Base-by-base conservation (phyloP, 1,140 invertebrate species). In the Heliconius hermathena region DNA sequence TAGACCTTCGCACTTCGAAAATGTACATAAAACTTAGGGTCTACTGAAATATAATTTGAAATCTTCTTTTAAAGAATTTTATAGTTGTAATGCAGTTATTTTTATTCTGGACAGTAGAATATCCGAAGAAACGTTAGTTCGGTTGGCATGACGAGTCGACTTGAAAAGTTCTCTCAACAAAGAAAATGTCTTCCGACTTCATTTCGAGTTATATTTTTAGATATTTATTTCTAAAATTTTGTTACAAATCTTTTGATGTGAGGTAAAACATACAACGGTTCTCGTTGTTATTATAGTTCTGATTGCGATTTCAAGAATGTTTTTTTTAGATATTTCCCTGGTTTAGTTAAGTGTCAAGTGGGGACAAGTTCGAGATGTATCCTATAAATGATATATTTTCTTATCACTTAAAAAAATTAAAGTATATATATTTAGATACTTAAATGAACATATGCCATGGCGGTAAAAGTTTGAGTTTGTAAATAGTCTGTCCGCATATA, bases 111-210 rank as follows among this genome's bases (percentile, higher is more conserved):
- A 66, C 60, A 66, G 60, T 66, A 66, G 26, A 16, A 66, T 29
- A 66, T 16, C 2, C 60, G 60, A 60, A n/a, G n/a, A 60, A 11
- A 60, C 26, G 22, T 66, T 66, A 22, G 8, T 66, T 29, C 60
- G 60, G 60, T 66, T 66, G 60, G 60, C 60, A 66, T 66, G 60
- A 66, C 60, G 60, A 66, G 60, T 66, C 60, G 60, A 66, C 60
- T 66, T 29, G 60, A 9, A 29, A 66, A 66, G 60, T 66, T 66
- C 26, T 66, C 60, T 66, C 26, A 66, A 66, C 60, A 29, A 66
- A 66, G 60, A 16, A 66, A 66, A 66, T 66, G 60, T 66, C 60
- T 29, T 26, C 26, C 60, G 60, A 66, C 60, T 66, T 66, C 60
- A 66, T 66, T 26, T 22, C 26, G 13, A 66, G 60, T 66, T 66